These are phyloP conservation scores for Gobio gobio DNA, from an alignment of 2,113 vertebrate species.

Conservation along the genomic window DNA sequence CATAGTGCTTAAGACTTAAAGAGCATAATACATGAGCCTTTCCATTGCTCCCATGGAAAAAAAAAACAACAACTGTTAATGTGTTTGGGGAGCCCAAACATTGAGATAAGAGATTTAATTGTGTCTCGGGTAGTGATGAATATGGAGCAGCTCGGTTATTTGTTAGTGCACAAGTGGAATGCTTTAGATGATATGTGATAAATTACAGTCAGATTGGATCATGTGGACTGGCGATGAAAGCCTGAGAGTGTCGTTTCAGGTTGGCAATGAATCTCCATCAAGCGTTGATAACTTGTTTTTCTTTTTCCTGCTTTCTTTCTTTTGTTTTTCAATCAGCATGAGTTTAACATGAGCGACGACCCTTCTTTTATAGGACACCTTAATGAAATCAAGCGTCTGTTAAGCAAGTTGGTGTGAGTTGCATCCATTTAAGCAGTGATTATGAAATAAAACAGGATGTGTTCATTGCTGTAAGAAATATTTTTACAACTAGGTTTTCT, in stretches of 20 bases:
- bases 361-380: background rate
- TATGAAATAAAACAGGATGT: background rate
- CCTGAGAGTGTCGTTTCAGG: conserved; percentile 1
- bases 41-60: background rate
- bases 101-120: conserved; percentile 34
- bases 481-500: background rate
- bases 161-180: conserved; percentile 18
- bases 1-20: background rate
- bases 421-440: background rate
- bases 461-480: background rate
- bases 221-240: conserved; percentile 8
- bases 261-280: background rate
- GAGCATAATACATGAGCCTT: background rate
- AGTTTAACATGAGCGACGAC: background rate
- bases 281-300: background rate
- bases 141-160: conserved; percentile 35
- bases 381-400: background rate
- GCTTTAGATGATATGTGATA: conserved; percentile 24
- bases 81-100: conserved; percentile 27
- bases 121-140: conserved; percentile 41
- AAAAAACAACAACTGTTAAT: background rate
- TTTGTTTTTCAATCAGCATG: background rate
- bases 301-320: background rate
- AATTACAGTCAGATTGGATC: conserved; percentile 16
- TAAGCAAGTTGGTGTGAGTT: background rate